phyloP scores from a whole-genome alignment of 2,797 vertebrate species.

The Morelia viridis region DNA sequence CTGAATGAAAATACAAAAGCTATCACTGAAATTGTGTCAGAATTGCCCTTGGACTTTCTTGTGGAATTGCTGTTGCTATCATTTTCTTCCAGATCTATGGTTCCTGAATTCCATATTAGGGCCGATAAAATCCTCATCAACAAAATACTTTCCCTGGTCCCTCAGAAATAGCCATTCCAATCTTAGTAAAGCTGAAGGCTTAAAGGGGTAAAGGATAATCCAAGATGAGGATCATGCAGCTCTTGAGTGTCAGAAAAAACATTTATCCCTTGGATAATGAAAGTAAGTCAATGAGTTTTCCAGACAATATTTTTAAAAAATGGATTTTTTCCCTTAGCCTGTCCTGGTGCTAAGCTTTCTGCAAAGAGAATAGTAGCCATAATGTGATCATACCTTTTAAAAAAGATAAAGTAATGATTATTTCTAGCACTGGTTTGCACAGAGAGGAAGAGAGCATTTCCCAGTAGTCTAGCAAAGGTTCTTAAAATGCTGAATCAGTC shows the following conservation, averaged over 20 bases:
- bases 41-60: conserved; percentile 21
- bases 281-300: conserved; percentile 26
- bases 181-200: conserved; percentile 37
- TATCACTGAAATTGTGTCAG: conserved; percentile 9
- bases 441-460: not conserved
- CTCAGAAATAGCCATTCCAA: conserved; percentile 48
- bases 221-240: conserved; percentile 36
- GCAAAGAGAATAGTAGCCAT: not conserved
- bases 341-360: not conserved
- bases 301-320: conserved; percentile 15
- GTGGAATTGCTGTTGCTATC: conserved; percentile 10
- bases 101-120: not conserved
- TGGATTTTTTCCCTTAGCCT: not conserved
- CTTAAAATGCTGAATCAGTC: not conserved
- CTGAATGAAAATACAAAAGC: not conserved
- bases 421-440: not conserved
- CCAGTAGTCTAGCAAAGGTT: not conserved
- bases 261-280: conserved; percentile 39
- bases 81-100: not conserved
- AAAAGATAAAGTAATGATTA: not conserved
- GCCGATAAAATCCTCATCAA: conserved; percentile 24
- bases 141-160: conserved; percentile 18
- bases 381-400: not conserved
- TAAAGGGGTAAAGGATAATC: conserved; percentile 38
- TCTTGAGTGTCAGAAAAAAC: conserved; percentile 35